Conservation (phyloP, 2,797 vertebrate species). For the Sitta carolinensis region DNA sequence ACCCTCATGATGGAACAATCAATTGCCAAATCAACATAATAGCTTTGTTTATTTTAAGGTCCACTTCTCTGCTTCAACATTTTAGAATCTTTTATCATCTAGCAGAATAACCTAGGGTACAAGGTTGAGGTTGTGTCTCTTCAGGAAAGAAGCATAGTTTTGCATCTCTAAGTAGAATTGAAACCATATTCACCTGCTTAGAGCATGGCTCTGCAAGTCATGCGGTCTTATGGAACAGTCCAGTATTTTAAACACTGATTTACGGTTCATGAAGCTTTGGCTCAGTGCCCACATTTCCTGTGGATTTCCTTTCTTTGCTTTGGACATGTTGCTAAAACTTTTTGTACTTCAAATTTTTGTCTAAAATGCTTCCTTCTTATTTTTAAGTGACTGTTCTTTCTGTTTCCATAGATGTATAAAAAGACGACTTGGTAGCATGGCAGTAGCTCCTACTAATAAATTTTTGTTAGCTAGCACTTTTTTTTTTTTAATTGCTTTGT, state of each 20-base stretch:
- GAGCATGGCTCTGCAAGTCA: background rate
- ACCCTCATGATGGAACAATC: background rate
- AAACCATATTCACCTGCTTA: background rate
- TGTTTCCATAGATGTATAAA: background rate
- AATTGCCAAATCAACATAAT: background rate
- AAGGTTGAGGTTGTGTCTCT: background rate
- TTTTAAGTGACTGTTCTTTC: background rate
- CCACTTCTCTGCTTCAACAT: background rate
- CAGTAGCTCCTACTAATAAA: no score
- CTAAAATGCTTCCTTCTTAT: background rate
- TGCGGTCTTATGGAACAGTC: background rate
- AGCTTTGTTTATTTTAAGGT: background rate
- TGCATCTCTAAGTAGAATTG: background rate
- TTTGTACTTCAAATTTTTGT: background rate
- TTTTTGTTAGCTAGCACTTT: background rate
- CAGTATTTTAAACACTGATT: background rate
- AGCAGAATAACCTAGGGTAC: background rate
- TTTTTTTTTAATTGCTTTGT: background rate
- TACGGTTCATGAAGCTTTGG: background rate
- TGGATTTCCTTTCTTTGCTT: background rate
- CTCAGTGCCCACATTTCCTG: background rate
- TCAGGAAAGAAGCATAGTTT: background rate
- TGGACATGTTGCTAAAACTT: background rate
- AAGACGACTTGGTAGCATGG: background rate
- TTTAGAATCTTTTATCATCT: background rate